phyloP scores from a whole-genome alignment of 1,140 invertebrate species.

The Delia radicum region DNA sequence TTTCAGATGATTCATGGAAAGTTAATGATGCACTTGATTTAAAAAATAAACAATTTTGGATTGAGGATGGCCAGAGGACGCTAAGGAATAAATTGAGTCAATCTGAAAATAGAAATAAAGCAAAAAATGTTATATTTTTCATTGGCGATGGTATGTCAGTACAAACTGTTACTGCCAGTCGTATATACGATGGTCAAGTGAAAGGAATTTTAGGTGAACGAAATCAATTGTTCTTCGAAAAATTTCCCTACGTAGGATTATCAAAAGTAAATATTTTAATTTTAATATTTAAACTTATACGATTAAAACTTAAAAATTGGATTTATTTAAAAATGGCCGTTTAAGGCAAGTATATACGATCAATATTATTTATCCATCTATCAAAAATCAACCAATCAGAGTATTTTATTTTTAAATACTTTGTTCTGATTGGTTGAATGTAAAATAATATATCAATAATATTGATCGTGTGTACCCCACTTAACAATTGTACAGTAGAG shows the following conservation, averaged over 20 bases:
- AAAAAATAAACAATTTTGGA: slow-evolving; percentile 44
- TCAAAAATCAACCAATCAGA: too few species aligned
- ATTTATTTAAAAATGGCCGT: too few species aligned
- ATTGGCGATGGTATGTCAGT: slow-evolving; percentile 80
- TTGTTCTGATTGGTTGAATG: too few species aligned
- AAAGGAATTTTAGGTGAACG: slow-evolving; percentile 66
- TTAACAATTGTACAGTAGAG: too few species aligned
- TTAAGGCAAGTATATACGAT: too few species aligned
- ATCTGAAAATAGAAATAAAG: slow-evolving; percentile 53
- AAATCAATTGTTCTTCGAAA: slow-evolving; percentile 68
- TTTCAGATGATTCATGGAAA: slow-evolving; percentile 34
- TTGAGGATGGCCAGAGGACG: slow-evolving; percentile 39
- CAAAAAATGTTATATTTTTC: slow-evolving; percentile 76
- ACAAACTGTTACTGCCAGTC: slow-evolving; percentile 68
- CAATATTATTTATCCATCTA: too few species aligned
- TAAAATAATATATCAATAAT: too few species aligned
- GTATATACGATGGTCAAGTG: slow-evolving; percentile 68
- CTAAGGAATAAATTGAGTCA: slow-evolving; percentile 39
- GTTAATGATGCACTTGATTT: slow-evolving; percentile 31
- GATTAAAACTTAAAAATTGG: too few species aligned
- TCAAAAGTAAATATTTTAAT: slow-evolving; percentile 69
- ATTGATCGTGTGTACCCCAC: too few species aligned
- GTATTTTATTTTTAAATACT: too few species aligned
- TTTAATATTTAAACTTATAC: too few species aligned
- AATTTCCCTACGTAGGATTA: slow-evolving; percentile 71